Percentiles rank a stretch among this genome's conserved stretches.
These are phyloP conservation scores for Enteromius viviparus DNA, from an alignment of 2,797 vertebrate genomes.

Conservation along the genomic window DNA sequence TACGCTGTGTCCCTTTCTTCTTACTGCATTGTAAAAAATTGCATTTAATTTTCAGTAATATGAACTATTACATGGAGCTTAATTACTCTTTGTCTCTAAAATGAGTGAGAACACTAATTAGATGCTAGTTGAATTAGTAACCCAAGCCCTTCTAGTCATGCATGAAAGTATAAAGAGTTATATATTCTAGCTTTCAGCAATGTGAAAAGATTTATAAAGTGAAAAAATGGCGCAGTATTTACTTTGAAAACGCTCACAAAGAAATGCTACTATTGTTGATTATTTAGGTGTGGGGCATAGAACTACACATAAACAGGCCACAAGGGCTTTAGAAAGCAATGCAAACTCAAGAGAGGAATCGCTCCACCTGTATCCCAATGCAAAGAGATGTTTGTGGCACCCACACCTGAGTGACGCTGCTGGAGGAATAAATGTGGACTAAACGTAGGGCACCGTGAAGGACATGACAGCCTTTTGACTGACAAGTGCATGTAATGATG, in stretches of 20 bases:
- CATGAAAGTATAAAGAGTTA: too few species aligned
- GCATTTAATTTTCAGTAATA: neutral
- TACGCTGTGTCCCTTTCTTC: neutral
- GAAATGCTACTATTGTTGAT: neutral
- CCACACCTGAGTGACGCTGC: neutral
- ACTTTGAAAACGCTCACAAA: too few species aligned
- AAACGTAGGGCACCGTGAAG: slow-evolving; percentile 23
- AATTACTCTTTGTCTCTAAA: neutral
- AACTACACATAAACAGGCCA: neutral
- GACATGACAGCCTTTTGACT: slow-evolving; percentile 40
- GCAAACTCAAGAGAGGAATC: neutral
- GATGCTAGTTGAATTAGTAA: neutral
- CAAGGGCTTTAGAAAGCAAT: neutral
- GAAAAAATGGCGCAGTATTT: too few species aligned
- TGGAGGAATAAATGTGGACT: slow-evolving; percentile 9
- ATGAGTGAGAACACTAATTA: neutral
- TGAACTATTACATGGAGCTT: too few species aligned
- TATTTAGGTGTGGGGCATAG: neutral
- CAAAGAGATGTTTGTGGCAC: neutral
- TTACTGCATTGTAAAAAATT: neutral
- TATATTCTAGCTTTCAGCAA: neutral
- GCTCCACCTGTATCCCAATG: neutral
- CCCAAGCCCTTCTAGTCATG: neutral
- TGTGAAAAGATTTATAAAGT: neutral
- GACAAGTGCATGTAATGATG: slow-evolving; percentile 9